These are phyloP conservation scores for Argyresthia albistria DNA, from an alignment of 2,888 invertebrate genomes.

Conservation along the genomic window DNA sequence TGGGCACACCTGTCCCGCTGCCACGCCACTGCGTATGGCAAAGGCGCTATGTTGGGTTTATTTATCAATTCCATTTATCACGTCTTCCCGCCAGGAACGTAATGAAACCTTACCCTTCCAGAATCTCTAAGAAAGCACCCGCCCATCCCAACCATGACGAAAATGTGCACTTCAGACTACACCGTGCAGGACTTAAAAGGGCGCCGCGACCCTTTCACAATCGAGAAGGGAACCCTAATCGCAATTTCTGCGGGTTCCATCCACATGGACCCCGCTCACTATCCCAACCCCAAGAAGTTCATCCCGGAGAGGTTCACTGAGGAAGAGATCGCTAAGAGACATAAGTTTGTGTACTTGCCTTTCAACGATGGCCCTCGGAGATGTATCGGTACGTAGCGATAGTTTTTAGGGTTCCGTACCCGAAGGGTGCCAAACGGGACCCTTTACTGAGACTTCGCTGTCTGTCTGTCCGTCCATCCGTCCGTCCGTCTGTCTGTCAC, in stretches of 20 bases:
- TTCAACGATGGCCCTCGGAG: slow-evolving; percentile 40
- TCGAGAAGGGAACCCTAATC: slow-evolving; percentile 17
- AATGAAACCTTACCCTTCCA: slow-evolving; percentile 10
- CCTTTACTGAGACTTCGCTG: too few relatives aligned
- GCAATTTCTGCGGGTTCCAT: slow-evolving; percentile 40
- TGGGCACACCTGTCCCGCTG: too few relatives aligned
- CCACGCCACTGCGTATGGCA: too few relatives aligned
- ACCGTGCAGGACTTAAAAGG: slow-evolving; percentile 9
- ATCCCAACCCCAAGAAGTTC: slow-evolving; percentile 57
- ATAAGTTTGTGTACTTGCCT: slow-evolving; percentile 29
- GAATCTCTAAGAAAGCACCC: slow-evolving; percentile 28
- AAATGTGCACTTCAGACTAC: slow-evolving; percentile 22
- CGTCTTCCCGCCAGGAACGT: neutral
- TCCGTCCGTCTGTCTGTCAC: too few relatives aligned
- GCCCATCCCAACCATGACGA: slow-evolving; percentile 17
- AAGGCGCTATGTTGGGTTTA: neutral
- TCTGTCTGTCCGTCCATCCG: too few relatives aligned
- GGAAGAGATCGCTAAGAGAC: slow-evolving; percentile 23
- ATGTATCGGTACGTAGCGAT: slow-evolving; percentile 7
- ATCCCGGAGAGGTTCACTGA: slow-evolving; percentile 60
- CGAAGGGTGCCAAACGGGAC: too few relatives aligned
- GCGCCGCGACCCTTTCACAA: slow-evolving; percentile 7
- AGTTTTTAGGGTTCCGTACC: too few relatives aligned
- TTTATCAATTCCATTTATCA: neutral
- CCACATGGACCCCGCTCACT: slow-evolving; percentile 56